phyloP scores from a whole-genome alignment of 1,140 invertebrate species.

The Cheumatopsyche charites region DNA sequence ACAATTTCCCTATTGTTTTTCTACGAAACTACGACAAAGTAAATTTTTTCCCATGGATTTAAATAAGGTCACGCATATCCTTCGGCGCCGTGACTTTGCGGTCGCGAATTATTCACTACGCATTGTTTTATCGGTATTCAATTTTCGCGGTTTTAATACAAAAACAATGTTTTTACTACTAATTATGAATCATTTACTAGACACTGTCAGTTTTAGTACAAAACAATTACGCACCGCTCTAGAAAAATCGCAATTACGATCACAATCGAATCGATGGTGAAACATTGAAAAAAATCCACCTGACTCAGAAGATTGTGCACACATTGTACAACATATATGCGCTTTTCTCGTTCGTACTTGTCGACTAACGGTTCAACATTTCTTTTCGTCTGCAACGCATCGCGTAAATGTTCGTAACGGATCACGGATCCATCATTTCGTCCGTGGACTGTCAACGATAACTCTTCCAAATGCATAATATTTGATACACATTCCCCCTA shows the following conservation, averaged over 20 bases:
- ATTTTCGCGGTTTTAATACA: conserved; percentile 4
- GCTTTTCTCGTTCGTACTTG: not conserved
- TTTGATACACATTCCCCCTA: no score
- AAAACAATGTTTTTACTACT: not conserved
- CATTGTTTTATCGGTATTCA: not conserved
- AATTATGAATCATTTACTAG: no score
- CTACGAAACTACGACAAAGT: not conserved
- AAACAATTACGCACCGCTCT: no score
- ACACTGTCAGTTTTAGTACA: no score
- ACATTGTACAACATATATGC: not conserved
- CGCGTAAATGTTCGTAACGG: conserved; percentile 27
- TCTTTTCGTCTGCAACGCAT: conserved; percentile 22
- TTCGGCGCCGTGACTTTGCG: conserved; percentile 4
- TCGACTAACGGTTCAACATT: conserved; percentile 23
- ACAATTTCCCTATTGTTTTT: not conserved
- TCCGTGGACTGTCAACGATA: not conserved
- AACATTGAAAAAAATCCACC: no score
- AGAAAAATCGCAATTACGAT: no score
- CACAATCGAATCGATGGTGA: no score
- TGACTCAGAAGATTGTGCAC: no score
- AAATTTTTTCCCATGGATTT: not conserved
- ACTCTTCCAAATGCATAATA: not conserved
- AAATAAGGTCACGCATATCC: conserved; percentile 14
- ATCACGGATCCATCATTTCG: conserved; percentile 28
- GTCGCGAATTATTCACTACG: conserved; percentile 4